A percentile compares a stretch with the other conserved stretches of the same genome.
Evolutionary conservation across 1,140 invertebrate species (phyloP).

Genomic region (Aphelenchoides fujianensis): DNA sequence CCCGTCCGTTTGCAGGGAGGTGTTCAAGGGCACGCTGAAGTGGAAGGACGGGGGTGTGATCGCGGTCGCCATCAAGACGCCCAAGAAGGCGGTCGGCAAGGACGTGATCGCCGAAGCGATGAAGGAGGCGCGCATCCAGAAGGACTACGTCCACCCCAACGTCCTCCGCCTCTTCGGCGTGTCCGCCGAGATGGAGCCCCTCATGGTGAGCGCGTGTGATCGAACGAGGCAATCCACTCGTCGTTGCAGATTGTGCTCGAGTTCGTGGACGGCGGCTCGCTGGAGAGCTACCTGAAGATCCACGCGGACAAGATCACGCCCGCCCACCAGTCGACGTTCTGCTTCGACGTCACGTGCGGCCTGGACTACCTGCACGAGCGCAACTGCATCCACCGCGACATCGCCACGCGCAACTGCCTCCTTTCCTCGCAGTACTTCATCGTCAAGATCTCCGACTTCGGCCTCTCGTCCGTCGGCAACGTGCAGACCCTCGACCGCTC

Average conservation of each 20-base stretch:
- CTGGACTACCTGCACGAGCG: constrained; percentile 32
- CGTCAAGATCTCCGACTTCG: constrained; percentile 48
- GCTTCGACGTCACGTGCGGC: constrained; percentile 35
- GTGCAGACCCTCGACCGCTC: constrained; percentile 24
- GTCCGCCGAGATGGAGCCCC: constrained; percentile 29
- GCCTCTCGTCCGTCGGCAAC: constrained; percentile 27
- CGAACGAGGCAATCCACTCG: neutral
- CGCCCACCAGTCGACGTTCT: constrained; percentile 35
- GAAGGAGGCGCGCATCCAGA: constrained; percentile 37
- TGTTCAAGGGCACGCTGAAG: constrained; percentile 26
- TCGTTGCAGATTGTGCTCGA: constrained; percentile 25
- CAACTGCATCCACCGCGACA: constrained; percentile 38
- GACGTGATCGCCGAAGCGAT: constrained; percentile 32
- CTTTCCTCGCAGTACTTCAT: neutral
- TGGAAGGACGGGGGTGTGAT: constrained; percentile 27
- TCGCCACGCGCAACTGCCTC: constrained; percentile 39
- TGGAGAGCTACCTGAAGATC: constrained; percentile 38
- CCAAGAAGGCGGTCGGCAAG: constrained; percentile 25
- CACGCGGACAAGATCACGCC: constrained; percentile 14
- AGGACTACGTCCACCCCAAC: constrained; percentile 37
- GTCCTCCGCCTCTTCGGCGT: constrained; percentile 41
- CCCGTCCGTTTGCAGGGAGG: constrained; percentile 11
- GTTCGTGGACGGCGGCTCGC: constrained; percentile 20
- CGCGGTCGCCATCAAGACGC: constrained; percentile 38
- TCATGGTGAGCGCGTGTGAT: constrained; percentile 21